phyloP scores from a whole-genome alignment of 2,797 vertebrate species.

The Tenualosa thibaudeaui region DNA sequence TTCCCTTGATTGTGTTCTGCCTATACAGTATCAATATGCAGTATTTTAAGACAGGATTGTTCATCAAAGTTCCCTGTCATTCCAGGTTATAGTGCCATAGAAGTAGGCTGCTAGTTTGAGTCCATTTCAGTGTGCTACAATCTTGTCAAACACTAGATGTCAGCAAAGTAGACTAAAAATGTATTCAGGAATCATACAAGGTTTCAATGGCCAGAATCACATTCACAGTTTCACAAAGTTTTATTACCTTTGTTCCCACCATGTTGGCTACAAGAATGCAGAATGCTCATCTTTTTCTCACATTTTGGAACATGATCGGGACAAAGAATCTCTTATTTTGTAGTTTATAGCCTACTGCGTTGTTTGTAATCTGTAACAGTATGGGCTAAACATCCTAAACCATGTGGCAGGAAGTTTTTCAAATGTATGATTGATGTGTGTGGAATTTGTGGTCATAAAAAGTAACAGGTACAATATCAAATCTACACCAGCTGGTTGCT shows the following conservation, averaged over 20 bases:
- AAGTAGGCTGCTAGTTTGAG: neutral
- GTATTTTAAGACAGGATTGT: too few relatives aligned
- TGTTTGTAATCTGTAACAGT: too few relatives aligned
- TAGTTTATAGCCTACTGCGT: too few relatives aligned
- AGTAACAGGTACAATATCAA: neutral
- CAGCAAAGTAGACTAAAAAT: conserved; percentile 36
- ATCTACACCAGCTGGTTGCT: neutral
- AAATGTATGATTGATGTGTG: neutral
- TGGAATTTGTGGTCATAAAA: neutral
- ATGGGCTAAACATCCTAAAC: neutral
- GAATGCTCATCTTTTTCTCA: neutral
- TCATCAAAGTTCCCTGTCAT: too few relatives aligned
- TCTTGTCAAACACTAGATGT: conserved; percentile 46
- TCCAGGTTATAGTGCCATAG: too few relatives aligned
- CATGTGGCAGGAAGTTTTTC: neutral
- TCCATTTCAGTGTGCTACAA: neutral
- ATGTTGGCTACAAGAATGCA: neutral
- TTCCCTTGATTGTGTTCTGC: too few relatives aligned
- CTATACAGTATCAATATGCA: too few relatives aligned
- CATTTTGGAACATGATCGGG: neutral
- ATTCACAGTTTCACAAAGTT: too few relatives aligned
- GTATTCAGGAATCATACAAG: neutral
- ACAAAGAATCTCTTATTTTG: neutral
- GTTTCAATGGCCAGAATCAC: neutral
- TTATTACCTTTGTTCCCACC: too few relatives aligned